phyloP scores from a whole-genome alignment of 1,140 invertebrate species.

The Neocloeon triangulifer region DNA sequence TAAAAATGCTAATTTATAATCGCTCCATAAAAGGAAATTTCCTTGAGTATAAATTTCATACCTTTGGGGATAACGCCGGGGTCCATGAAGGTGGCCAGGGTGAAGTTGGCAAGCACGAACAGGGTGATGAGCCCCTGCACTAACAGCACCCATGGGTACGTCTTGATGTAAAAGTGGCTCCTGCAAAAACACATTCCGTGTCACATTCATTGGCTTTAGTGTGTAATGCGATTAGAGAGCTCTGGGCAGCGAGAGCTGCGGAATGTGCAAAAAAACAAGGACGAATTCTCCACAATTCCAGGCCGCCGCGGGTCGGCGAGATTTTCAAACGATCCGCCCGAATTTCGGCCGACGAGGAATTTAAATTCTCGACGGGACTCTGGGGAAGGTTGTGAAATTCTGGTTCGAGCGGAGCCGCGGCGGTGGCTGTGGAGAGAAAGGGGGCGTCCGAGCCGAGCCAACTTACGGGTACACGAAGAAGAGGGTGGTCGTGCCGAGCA shows the following conservation, averaged over 20 bases:
- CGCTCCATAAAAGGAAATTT: no score
- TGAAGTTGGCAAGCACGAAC: conserved; percentile 95
- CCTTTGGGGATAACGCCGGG: conserved; percentile 97
- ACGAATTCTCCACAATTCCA: no score
- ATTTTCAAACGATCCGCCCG: no score
- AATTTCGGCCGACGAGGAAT: no score
- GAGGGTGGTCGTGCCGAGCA: conserved; percentile 69
- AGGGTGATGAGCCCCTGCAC: conserved; percentile 86
- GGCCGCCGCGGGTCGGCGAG: no score
- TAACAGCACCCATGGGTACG: conserved; percentile 71
- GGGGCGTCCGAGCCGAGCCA: no score
- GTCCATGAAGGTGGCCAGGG: conserved; percentile 97
- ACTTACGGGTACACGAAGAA: conserved; percentile 97
- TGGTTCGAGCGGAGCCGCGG: no score
- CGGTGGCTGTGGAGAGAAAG: no score
- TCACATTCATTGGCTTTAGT: conserved; percentile 3
- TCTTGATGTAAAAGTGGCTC: conserved; percentile 60
- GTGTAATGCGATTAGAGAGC: conserved; percentile 7
- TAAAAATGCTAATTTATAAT: no score
- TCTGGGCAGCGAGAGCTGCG: background rate
- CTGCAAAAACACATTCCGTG: conserved; percentile 29
- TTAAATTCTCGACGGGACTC: no score
- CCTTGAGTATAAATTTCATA: no score
- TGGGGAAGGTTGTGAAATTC: no score
- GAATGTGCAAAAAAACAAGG: conserved; percentile 1